Evolutionary conservation across 1,140 invertebrate genomes (phyloP).

Genomic region (Trachymyrmex septentrionalis): DNA sequence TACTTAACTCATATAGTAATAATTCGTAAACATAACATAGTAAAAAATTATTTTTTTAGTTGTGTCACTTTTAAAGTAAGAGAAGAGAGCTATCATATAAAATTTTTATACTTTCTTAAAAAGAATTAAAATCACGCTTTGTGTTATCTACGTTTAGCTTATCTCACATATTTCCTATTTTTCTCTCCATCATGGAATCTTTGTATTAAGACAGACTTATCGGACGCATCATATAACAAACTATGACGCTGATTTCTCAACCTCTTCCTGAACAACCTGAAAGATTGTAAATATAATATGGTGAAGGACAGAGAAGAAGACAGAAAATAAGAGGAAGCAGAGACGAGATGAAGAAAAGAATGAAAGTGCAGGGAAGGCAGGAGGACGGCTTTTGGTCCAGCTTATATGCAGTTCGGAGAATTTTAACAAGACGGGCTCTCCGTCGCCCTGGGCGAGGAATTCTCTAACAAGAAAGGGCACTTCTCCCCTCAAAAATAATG

Average conservation of each 20-base stretch:
- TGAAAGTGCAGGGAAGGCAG: neutral
- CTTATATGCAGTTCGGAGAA: slow-evolving; percentile 78
- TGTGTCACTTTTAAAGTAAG: too few relatives aligned
- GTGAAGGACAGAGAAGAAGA: neutral
- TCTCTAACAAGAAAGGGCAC: slow-evolving; percentile 79
- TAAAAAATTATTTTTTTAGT: too few relatives aligned
- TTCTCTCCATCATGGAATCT: neutral
- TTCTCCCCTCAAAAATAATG: slow-evolving; percentile 80
- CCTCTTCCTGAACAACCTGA: slow-evolving; percentile 32
- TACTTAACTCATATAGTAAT: too few relatives aligned
- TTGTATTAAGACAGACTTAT: slow-evolving; percentile 6
- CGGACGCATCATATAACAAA: neutral
- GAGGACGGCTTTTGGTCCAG: slow-evolving; percentile 34
- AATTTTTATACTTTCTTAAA: neutral
- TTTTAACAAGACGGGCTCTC: slow-evolving; percentile 80
- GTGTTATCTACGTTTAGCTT: neutral
- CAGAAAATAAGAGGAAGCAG: neutral
- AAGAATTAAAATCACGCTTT: too few relatives aligned
- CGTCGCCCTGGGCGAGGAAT: slow-evolving; percentile 79
- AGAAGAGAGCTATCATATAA: neutral
- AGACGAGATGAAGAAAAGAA: neutral
- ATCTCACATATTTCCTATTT: neutral
- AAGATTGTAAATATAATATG: slow-evolving; percentile 39
- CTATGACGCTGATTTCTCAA: slow-evolving; percentile 9
- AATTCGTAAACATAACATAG: too few relatives aligned